A percentile compares a stretch with the other conserved stretches of the same genome.
Conservation (phyloP, 2,888 invertebrate species). For the Mimumesa dahlbomi region DNA sequence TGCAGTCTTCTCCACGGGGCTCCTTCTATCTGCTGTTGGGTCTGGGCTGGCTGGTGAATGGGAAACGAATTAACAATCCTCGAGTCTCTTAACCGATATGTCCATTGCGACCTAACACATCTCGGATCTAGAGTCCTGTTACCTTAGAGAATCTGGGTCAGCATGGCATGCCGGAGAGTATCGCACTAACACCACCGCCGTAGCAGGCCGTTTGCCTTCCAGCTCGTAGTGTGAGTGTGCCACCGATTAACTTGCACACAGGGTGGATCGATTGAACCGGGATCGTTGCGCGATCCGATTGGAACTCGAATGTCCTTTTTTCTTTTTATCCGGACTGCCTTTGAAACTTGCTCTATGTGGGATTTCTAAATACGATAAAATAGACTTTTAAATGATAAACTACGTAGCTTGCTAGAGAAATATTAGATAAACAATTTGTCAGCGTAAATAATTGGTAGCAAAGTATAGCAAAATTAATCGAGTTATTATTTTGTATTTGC, state of each 20-base stretch:
- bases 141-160: constrained; percentile 51
- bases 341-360: no score
- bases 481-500: no score
- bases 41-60: constrained; percentile 69
- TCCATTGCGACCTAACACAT: constrained; percentile 51
- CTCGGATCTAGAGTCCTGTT: constrained; percentile 23
- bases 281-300: constrained; percentile 39
- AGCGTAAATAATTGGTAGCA: no score
- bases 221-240: constrained; percentile 31
- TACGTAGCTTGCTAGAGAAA: no score
- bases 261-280: constrained; percentile 15
- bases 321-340: no score
- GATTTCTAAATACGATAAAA: no score
- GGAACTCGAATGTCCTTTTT: no score
- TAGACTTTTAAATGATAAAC: no score
- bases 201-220: constrained; percentile 30
- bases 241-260: constrained; percentile 24
- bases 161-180: constrained; percentile 63
- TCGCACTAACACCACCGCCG: constrained; percentile 58
- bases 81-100: constrained; percentile 28
- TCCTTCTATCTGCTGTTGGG: constrained; percentile 71
- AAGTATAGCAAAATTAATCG: no score
- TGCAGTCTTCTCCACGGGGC: constrained; percentile 58
- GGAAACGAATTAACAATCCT: constrained; percentile 61
- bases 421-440: no score